Evolutionary conservation across 2,888 invertebrate genomes (phyloP).

Genomic region (Stramonita haemastoma): DNA sequence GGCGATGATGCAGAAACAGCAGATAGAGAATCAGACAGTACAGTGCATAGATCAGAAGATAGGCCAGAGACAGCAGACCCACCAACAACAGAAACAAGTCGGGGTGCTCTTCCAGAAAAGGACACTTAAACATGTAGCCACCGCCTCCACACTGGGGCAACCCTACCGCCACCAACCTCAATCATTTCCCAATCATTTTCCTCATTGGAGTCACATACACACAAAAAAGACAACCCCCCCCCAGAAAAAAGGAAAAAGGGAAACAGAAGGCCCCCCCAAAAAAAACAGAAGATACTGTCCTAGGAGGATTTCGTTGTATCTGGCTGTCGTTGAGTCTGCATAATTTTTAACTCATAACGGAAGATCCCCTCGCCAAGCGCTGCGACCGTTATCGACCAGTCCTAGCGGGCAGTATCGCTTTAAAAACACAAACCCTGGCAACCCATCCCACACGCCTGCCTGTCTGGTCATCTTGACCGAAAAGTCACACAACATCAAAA

Average conservation of each 20-base stretch:
- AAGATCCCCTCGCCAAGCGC: neutral
- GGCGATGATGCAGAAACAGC: constrained; percentile 45
- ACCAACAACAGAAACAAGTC: constrained; percentile 63
- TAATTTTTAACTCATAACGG: neutral
- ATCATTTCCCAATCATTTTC: no score
- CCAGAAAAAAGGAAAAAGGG: no score
- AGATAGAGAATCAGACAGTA: constrained; percentile 64
- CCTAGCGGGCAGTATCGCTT: neutral
- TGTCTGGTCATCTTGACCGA: constrained; percentile 11
- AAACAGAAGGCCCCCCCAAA: no score
- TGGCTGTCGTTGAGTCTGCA: neutral
- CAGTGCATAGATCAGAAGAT: constrained; percentile 62
- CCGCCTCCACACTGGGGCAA: no score
- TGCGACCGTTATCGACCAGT: neutral
- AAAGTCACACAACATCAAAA: neutral
- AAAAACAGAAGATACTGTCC: neutral
- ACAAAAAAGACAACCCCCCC: no score
- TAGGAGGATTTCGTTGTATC: no score
- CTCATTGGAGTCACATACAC: neutral
- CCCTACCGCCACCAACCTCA: no score
- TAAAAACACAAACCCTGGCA: neutral
- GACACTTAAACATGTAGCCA: constrained; percentile 65
- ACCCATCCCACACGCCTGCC: neutral
- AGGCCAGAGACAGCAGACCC: constrained; percentile 59
- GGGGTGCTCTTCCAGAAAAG: constrained; percentile 68